A percentile compares a stretch with the other conserved stretches of the same genome.
These are phyloP conservation scores for Myotis pilosus DNA, from an alignment of 2,797 vertebrate genomes.

Conservation along the genomic window DNA sequence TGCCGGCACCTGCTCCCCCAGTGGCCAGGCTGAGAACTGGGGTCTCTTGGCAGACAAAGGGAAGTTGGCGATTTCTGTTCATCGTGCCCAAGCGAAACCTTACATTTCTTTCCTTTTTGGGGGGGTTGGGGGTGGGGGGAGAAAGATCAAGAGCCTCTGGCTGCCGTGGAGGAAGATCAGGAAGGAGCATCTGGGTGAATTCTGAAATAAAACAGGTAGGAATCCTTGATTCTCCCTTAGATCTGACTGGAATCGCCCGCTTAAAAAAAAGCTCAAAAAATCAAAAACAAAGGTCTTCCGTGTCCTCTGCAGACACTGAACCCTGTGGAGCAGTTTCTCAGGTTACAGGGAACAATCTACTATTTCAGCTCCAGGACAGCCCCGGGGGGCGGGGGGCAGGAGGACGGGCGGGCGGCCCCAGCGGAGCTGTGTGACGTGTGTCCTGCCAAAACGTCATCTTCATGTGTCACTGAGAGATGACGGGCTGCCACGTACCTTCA, in stretches of 20 bases:
- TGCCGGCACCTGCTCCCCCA: too few relatives aligned
- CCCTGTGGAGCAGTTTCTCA: background rate
- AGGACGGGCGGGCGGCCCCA: too few relatives aligned
- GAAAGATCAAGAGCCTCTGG: background rate
- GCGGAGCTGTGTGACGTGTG: conserved; percentile 22
- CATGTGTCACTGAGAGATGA: conserved; percentile 26
- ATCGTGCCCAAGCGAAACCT: background rate
- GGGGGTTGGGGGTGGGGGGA: too few relatives aligned
- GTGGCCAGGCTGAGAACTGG: background rate
- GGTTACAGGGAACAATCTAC: conserved; percentile 21
- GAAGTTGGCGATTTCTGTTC: background rate
- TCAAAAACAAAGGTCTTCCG: background rate
- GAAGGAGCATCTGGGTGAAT: background rate
- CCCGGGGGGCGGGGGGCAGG: too few relatives aligned
- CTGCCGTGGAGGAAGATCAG: background rate
- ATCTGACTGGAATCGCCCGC: background rate
- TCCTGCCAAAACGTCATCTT: conserved; percentile 74
- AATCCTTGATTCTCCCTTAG: background rate
- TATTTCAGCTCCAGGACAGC: background rate
- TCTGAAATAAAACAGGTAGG: conserved; percentile 40
- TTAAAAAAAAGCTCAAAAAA: background rate
- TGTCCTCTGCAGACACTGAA: conserved; percentile 2
- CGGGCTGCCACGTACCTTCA: conserved; percentile 60
- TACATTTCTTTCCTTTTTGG: background rate
- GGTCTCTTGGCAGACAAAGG: background rate